Evolutionary conservation across 1,140 invertebrate species (phyloP), one percentile per base, ranked within the genome.

Genomic region (Zaprionus capensis): DNA sequence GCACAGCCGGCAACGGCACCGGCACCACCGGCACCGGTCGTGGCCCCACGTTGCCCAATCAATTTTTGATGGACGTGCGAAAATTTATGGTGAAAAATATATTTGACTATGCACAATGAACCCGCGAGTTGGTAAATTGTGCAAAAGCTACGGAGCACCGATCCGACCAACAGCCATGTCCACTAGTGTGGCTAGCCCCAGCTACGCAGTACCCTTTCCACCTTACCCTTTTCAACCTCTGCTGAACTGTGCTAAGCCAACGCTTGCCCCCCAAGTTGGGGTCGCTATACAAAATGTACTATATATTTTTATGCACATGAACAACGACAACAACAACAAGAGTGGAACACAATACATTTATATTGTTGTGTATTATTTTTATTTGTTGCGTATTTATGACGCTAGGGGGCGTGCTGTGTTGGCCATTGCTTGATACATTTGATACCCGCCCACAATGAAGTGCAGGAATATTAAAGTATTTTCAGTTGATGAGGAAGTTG

Each of bases 21-120:
- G 7, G 28, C 28, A 28, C 28, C 28, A 28, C 28, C 6, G 28
- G 5, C 28, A 31, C 28, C 28, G 28, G 31, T 34, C 9, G 65
- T 36, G 74, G 14, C 41, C n/a, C 41, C 41, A 17, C 7, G 76
- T 57, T 83, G 85, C 72, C 57, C 85, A 90, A 90, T 90, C 81
- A 90, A 90, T 90, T 90, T 85, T 90, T 90, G 85, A 90, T 90
- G 86, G 85, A 85, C 85, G 85, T 90, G 85, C 85, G 85, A 90
- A 90, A 90, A 90, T 90, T 90, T 90, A 90, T 90, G 85, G 85
- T 80, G 79, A 85, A 90, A 87, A 81, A 90, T 90, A 90, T 90
- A 90, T 90, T 90, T 90, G 83, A 79, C 81, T 90, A 90, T 90
- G 81, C 85, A 90, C 85, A 90, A 85, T 85, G 85, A 91, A 84